Evolutionary conservation across 2,888 invertebrate species (phyloP), one percentile per base, ranked within the genome.

Genomic region (Leptothorax acervorum): DNA sequence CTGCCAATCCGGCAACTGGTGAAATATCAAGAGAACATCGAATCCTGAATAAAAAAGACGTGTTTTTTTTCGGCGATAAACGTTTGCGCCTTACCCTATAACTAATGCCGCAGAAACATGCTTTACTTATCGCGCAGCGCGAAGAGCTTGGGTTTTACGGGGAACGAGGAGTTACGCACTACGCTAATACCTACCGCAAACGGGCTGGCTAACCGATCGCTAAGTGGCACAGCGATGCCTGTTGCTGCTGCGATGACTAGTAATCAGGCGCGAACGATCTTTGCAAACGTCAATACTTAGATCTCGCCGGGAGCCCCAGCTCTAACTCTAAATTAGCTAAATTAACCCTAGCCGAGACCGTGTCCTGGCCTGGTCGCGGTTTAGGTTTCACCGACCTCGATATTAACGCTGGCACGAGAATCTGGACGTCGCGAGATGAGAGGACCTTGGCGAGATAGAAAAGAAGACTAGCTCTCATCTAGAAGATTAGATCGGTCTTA

Each of bases 171-270:
- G 53, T 79, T 60, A 53, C n/a, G 68, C 57, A 1, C 71, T 79
- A 71, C 57, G 3, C 79, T 79, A 71, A 60, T 71, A 23, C 48
- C 28, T 53, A 79, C 2, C 12, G 60, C 60, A 71, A 79, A 71
- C 71, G 48, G 48, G 60, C 60, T 71, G 48, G 60, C 60, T 71
- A 48, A 71, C 71, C 71, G 60, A 60, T 71, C 48, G 79, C 79
- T 79, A 73, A 76, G 78, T 85, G 78, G 85, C 82, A 85, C 79
- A 70, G 57, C 66, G 45, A 53, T 68, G 57, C 63, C 8, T 68
- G 48, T 4, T 53, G 57, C 65, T 51, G 15, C 15, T 6, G 23
- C 70, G 55, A 45, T 3, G 35, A 48, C 15, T 48, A 23, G 15
- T 48, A 23, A 23, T 35, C 45, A n/a, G 39, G 48, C 23, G 31